These are phyloP conservation scores for Micromesistius poutassou DNA, from an alignment of 2,797 vertebrate genomes.

Conservation along the genomic window DNA sequence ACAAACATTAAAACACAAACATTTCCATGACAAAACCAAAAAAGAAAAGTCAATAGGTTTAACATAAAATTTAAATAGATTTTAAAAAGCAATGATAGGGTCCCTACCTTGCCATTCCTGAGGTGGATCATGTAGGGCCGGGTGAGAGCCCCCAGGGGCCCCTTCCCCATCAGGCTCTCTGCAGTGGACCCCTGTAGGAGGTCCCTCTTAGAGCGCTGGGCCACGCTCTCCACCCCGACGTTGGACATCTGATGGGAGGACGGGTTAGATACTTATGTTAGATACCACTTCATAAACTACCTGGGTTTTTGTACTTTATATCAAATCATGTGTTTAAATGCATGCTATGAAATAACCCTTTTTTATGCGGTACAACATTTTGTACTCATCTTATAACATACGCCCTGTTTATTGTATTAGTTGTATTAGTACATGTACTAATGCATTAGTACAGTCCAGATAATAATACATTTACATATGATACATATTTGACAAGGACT, in stretches of 20 bases:
- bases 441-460: not conserved
- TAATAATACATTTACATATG: not conserved
- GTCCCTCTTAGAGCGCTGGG: slow-evolving; percentile 75
- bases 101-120: slow-evolving; percentile 83
- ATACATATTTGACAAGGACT: not conserved
- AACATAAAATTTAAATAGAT: not conserved
- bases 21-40: not conserved
- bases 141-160: slow-evolving; percentile 76
- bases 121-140: slow-evolving; percentile 85
- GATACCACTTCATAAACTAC: not conserved
- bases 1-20: not conserved
- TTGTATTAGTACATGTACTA: no score
- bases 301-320: not conserved
- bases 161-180: slow-evolving; percentile 77
- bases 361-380: no score
- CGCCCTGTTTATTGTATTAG: no score
- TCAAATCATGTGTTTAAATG: not conserved
- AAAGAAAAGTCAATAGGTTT: not conserved
- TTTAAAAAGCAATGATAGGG: no score
- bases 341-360: not conserved
- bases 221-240: slow-evolving; percentile 77
- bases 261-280: not conserved
- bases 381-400: not conserved
- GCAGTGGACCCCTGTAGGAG: slow-evolving; percentile 79
- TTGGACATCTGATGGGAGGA: slow-evolving; percentile 78